Evolutionary conservation across 2,888 invertebrate genomes (phyloP).

Genomic region (Ophion ellenae): DNA sequence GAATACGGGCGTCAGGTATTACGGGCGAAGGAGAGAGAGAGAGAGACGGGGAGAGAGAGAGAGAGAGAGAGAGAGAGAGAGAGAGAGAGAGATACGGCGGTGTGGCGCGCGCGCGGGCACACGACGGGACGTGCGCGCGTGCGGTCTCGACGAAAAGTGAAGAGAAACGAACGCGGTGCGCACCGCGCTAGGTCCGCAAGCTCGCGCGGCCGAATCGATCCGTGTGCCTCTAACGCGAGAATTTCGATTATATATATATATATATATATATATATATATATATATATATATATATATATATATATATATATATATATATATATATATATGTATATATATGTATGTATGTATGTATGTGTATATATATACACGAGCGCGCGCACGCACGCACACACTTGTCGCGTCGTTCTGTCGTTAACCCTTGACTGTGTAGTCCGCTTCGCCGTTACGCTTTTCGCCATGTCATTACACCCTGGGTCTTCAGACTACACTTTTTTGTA

Average conservation of each 20-base stretch:
- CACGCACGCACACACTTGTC: neutral
- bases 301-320: no score
- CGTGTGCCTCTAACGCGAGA: constrained; percentile 3
- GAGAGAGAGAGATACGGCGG: neutral
- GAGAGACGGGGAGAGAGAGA: constrained; percentile 15
- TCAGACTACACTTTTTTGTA: neutral
- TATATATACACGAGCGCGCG: neutral
- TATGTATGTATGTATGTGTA: no score
- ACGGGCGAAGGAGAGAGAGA: constrained; percentile 36
- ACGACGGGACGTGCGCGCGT: constrained; percentile 41
- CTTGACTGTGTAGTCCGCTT: neutral
- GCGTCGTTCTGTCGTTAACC: neutral
- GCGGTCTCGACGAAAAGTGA: constrained; percentile 39
- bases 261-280: neutral
- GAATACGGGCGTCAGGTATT: constrained; percentile 62
- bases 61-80: neutral
- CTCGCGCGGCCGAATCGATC: constrained; percentile 58
- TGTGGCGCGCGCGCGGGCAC: constrained; percentile 16
- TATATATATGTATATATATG: no score
- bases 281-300: no score
- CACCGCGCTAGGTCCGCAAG: constrained; percentile 57
- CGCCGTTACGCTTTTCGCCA: neutral
- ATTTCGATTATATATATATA: neutral
- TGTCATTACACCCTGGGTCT: neutral
- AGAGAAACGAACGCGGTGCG: constrained; percentile 58